Evolutionary conservation across 1,140 invertebrate species (phyloP).

Genomic region (Bombus sibiricus): DNA sequence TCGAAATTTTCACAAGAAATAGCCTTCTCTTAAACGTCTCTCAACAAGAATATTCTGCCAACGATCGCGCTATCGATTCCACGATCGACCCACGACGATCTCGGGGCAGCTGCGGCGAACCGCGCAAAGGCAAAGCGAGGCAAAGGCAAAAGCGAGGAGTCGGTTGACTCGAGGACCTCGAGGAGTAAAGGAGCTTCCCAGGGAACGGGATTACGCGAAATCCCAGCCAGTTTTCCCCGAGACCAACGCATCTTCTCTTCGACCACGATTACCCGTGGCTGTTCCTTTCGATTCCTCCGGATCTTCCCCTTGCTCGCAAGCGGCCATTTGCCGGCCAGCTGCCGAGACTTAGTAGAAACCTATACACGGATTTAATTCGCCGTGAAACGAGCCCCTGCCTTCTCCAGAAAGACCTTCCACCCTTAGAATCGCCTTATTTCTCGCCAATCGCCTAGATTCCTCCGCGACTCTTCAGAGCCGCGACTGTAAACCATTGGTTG

Average conservation of each 20-base stretch:
- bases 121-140: constrained; percentile 36
- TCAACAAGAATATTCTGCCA: background rate
- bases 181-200: background rate
- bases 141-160: background rate
- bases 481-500: too few species aligned
- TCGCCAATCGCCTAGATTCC: background rate
- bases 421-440: background rate
- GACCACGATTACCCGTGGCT: constrained; percentile 46
- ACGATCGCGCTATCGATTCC: background rate
- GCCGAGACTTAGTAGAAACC: constrained; percentile 72
- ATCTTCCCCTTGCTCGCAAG: constrained; percentile 41
- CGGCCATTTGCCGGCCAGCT: constrained; percentile 60
- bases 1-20: too few species aligned
- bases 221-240: constrained; percentile 78
- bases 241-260: constrained; percentile 56
- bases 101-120: constrained; percentile 57
- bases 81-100: background rate
- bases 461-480: background rate
- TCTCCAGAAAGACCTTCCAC: background rate
- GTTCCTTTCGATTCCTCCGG: constrained; percentile 24
- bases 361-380: constrained; percentile 81
- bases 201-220: constrained; percentile 79
- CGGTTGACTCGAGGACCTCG: constrained; percentile 8
- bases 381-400: constrained; percentile 78
- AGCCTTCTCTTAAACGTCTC: too few species aligned